phyloP scores from a whole-genome alignment of 2,888 invertebrate species.

The Lucinisca nassula region DNA sequence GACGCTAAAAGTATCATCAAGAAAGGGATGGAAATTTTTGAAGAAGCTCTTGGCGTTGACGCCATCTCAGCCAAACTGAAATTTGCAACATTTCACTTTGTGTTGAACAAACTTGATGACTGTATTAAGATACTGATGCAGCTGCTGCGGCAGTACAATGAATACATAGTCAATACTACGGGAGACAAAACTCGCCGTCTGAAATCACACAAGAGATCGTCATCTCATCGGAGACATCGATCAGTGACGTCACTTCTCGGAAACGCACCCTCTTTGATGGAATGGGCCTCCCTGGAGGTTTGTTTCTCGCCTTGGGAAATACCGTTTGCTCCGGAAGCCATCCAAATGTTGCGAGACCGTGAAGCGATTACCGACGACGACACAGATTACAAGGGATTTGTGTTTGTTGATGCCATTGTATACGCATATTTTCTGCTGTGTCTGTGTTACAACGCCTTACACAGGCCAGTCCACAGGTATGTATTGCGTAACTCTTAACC shows the following conservation, averaged over 20 bases:
- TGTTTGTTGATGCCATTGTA: constrained; percentile 64
- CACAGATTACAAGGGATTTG: constrained; percentile 65
- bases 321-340: constrained; percentile 67
- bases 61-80: constrained; percentile 64
- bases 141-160: constrained; percentile 60
- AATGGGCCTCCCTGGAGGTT: constrained; percentile 65
- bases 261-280: constrained; percentile 61
- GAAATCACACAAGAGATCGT: constrained; percentile 59
- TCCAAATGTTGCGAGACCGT: constrained; percentile 66
- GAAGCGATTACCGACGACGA: constrained; percentile 65
- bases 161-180: constrained; percentile 66
- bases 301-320: constrained; percentile 65
- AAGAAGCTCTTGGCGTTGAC: constrained; percentile 56
- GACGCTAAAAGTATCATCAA: constrained; percentile 46
- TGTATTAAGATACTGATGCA: constrained; percentile 66
- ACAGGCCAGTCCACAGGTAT: constrained; percentile 63
- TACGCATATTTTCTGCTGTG: constrained; percentile 64
- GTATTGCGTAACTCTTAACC: neutral
- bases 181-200: constrained; percentile 62
- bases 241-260: constrained; percentile 66
- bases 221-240: constrained; percentile 56
- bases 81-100: constrained; percentile 63
- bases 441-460: constrained; percentile 56
- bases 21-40: constrained; percentile 49
- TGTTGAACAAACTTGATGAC: constrained; percentile 65